phyloP scores from a whole-genome alignment of 1,140 invertebrate genomes.

The Leptopilina boulardi region DNA sequence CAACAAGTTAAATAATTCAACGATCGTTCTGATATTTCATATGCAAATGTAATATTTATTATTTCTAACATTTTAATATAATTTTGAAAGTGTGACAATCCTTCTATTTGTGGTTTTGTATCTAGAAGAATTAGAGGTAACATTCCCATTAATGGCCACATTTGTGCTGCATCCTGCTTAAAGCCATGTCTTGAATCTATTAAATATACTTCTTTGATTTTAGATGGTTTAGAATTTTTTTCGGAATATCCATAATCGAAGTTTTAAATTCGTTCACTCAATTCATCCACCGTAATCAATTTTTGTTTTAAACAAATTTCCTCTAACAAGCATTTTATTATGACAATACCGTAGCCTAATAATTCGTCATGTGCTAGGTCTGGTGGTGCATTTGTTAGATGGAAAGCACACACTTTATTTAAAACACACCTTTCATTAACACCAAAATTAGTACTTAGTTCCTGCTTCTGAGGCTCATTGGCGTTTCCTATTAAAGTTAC shows the following conservation, averaged over 20 bases:
- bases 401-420: not conserved
- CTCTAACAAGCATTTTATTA: too few relatives aligned
- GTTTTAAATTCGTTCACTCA: not conserved
- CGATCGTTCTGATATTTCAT: not conserved
- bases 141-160: not conserved
- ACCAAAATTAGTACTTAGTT: not conserved
- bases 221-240: slow-evolving; percentile 20
- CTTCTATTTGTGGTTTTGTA: not conserved
- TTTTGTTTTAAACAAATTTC: too few relatives aligned
- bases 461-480: not conserved
- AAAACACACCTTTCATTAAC: not conserved
- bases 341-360: too few relatives aligned
- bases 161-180: slow-evolving; percentile 30
- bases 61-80: not conserved
- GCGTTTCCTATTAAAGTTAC: not conserved
- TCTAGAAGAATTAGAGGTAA: not conserved
- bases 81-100: not conserved
- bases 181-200: not conserved
- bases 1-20: not conserved
- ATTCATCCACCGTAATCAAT: too few relatives aligned
- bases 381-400: not conserved
- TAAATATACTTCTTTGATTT: not conserved
- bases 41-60: not conserved
- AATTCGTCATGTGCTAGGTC: too few relatives aligned
- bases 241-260: slow-evolving; percentile 23